Conservation (phyloP, 1,140 invertebrate genomes). For the Bombus pascuorum region DNA sequence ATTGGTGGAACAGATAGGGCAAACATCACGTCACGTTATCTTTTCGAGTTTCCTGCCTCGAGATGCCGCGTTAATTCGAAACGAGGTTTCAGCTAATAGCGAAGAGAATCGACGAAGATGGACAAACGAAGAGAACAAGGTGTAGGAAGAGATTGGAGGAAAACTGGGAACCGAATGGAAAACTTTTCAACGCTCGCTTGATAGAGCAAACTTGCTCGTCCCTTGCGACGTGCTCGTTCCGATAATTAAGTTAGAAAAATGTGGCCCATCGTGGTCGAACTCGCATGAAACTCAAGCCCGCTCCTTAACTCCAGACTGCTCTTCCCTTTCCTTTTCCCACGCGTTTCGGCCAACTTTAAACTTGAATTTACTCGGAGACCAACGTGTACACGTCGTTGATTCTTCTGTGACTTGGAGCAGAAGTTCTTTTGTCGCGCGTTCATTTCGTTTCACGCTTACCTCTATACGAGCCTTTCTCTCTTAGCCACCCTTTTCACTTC, state of each 20-base stretch:
- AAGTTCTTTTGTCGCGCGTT: conserved; percentile 59
- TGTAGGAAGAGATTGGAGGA: not conserved
- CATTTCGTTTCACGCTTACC: conserved; percentile 38
- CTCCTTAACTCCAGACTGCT: conserved; percentile 50
- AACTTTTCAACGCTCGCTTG: conserved; percentile 67
- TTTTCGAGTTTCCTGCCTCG: not conserved
- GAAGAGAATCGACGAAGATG: conserved; percentile 48
- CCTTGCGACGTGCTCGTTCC: conserved; percentile 64
- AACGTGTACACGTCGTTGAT: conserved; percentile 56
- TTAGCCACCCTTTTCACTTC: not conserved
- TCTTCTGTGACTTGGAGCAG: conserved; percentile 48
- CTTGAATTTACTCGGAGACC: conserved; percentile 66
- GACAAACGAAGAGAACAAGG: conserved; percentile 57
- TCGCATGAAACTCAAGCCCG: conserved; percentile 61
- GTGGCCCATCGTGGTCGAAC: conserved; percentile 65
- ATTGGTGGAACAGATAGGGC: too few relatives aligned
- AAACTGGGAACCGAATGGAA: conserved; percentile 66
- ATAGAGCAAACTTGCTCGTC: conserved; percentile 66
- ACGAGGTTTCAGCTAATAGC: conserved; percentile 27
- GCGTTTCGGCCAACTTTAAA: conserved; percentile 57
- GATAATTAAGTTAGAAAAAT: conserved; percentile 80
- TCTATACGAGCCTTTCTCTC: not conserved
- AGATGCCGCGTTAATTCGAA: conserved; percentile 50
- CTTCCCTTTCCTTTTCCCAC: conserved; percentile 52
- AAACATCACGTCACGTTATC: not conserved